Evolutionary conservation across 2,113 vertebrate genomes (phyloP).

Genomic region (Eretmochelys imbricata): DNA sequence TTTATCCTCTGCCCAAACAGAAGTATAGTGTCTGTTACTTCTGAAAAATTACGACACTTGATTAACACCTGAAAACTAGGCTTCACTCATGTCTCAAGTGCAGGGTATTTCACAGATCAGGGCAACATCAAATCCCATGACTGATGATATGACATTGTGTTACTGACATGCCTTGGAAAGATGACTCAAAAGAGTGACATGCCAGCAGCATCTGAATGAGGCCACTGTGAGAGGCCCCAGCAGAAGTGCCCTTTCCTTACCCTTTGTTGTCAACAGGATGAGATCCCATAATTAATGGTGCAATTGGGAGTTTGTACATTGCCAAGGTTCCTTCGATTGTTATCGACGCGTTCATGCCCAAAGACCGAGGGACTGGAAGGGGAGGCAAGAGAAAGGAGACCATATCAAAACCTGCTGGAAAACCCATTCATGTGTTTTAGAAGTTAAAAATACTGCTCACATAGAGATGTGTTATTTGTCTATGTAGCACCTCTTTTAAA

Average conservation of each 20-base stretch:
- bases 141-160: accelerated
- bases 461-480: neutral
- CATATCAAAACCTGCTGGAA: neutral
- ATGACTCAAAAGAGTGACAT: neutral
- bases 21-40: accelerated
- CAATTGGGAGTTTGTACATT: conserved; percentile 95
- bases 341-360: conserved; percentile 93
- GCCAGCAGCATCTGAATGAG: neutral
- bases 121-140: accelerated
- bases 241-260: conserved; percentile 67
- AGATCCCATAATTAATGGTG: conserved; percentile 95
- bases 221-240: neutral
- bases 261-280: conserved; percentile 97
- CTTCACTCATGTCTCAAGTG: neutral
- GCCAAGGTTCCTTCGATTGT: conserved; percentile 92
- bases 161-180: neutral
- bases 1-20: too few species aligned
- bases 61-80: neutral
- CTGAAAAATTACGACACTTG: neutral
- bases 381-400: neutral
- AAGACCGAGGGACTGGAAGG: conserved; percentile 87
- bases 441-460: neutral
- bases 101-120: neutral
- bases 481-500: neutral
- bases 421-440: accelerated